Conservation (phyloP, 2,888 invertebrate species). For the Hypomecis atomaria region DNA sequence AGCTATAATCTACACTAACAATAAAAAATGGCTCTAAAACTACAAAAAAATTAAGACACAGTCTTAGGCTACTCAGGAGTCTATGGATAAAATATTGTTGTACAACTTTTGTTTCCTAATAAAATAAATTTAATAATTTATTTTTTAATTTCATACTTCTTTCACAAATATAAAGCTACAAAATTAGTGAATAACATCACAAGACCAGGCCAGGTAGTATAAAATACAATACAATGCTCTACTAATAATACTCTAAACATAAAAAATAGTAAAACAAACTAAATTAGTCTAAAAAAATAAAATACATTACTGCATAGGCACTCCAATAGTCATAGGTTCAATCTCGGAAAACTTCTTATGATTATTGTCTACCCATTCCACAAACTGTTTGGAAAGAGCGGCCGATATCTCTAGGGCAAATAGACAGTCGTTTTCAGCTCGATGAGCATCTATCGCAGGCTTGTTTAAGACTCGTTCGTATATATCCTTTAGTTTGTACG, state of each 20-base stretch:
- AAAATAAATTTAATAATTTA: too few relatives aligned
- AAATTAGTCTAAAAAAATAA: conserved; percentile 15
- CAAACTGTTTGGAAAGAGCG: conserved; percentile 81
- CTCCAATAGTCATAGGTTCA: conserved; percentile 66
- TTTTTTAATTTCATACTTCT: too few relatives aligned
- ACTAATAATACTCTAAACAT: background rate
- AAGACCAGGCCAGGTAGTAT: too few relatives aligned
- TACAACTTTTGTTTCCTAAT: too few relatives aligned
- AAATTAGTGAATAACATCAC: too few relatives aligned
- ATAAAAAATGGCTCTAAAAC: too few relatives aligned
- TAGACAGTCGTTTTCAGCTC: conserved; percentile 88
- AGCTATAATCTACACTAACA: too few relatives aligned
- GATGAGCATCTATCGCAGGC: conserved; percentile 78
- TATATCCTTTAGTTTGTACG: conserved; percentile 83
- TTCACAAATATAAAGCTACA: too few relatives aligned
- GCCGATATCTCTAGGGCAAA: conserved; percentile 85
- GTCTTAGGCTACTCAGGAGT: too few relatives aligned
- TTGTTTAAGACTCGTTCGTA: conserved; percentile 82
- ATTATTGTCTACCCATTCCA: conserved; percentile 79
- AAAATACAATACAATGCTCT: too few relatives aligned
- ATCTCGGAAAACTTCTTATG: conserved; percentile 59
- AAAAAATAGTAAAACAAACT: background rate
- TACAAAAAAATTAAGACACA: too few relatives aligned
- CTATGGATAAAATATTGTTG: too few relatives aligned
- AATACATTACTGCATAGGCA: conserved; percentile 47